Conservation (phyloP, 2,797 vertebrate species). For the Chromis chromis region DNA sequence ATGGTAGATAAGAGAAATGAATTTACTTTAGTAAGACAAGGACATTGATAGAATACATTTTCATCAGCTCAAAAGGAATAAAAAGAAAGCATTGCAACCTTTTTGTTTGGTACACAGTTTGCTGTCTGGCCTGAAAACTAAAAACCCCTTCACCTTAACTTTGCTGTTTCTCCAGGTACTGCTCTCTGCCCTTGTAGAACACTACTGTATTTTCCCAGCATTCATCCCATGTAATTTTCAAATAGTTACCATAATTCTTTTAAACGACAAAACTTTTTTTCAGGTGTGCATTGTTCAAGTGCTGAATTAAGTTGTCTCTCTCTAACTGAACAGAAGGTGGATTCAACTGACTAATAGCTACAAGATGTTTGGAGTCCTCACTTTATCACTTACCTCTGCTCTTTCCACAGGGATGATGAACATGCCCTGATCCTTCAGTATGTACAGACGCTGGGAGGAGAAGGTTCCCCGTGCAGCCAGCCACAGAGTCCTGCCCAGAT, state of each 20-base stretch:
- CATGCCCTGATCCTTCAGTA: slow-evolving; percentile 97
- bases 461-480: slow-evolving; percentile 90
- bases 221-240: slow-evolving; percentile 7
- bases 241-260: slow-evolving; percentile 12
- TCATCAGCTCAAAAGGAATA: not conserved
- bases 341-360: slow-evolving; percentile 6
- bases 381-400: slow-evolving; percentile 19
- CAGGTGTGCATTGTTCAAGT: not conserved
- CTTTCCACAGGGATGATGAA: slow-evolving; percentile 91
- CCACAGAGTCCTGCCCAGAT: slow-evolving; percentile 97
- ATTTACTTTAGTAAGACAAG: too few relatives aligned
- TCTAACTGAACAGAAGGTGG: slow-evolving; percentile 14
- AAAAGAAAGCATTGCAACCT: not conserved
- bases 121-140: not conserved
- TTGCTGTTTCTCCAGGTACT: not conserved
- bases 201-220: not conserved
- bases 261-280: not conserved
- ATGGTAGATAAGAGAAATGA: too few relatives aligned
- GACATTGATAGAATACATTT: not conserved
- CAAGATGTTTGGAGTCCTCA: not conserved
- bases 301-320: not conserved
- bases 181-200: not conserved
- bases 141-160: not conserved
- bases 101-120: too few relatives aligned
- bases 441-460: slow-evolving; percentile 95